Percentiles rank a stretch among this genome's conserved stretches.
Conservation (phyloP, 2,113 vertebrate genomes). For the Peromyscus polionotus region DNA sequence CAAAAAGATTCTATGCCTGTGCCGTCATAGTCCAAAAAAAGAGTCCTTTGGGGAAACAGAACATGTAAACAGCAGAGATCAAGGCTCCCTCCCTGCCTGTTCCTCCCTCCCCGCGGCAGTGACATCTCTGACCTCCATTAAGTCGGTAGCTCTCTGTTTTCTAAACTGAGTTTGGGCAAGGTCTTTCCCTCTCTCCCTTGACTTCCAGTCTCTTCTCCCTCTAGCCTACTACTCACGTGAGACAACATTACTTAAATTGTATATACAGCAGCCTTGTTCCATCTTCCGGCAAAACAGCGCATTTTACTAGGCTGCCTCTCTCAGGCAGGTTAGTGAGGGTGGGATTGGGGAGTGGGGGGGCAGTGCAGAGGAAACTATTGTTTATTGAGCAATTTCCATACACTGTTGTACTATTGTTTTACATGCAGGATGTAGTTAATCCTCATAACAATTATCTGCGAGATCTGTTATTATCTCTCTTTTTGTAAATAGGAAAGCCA, state of each 20-base stretch:
- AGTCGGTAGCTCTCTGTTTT: slow-evolving; percentile 38
- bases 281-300: slow-evolving; percentile 27
- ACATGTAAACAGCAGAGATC: slow-evolving; percentile 69
- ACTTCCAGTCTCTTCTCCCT: neutral
- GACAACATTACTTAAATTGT: slow-evolving; percentile 38
- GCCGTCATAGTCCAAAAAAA: slow-evolving; percentile 75
- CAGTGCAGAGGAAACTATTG: slow-evolving; percentile 52
- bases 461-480: slow-evolving; percentile 48
- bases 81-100: slow-evolving; percentile 54
- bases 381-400: slow-evolving; percentile 63
- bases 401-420: slow-evolving; percentile 66
- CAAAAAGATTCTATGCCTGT: slow-evolving; percentile 77
- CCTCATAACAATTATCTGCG: slow-evolving; percentile 39
- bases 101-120: slow-evolving; percentile 38
- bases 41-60: slow-evolving; percentile 71
- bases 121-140: slow-evolving; percentile 47
- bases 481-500: slow-evolving; percentile 63
- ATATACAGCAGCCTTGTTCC: neutral
- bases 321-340: neutral
- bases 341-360: neutral
- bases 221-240: neutral
- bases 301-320: neutral
- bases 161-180: neutral
- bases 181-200: neutral
- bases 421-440: slow-evolving; percentile 35